These are phyloP conservation scores for Florisuga fusca DNA, from an alignment of 2,797 vertebrate genomes.

Conservation along the genomic window DNA sequence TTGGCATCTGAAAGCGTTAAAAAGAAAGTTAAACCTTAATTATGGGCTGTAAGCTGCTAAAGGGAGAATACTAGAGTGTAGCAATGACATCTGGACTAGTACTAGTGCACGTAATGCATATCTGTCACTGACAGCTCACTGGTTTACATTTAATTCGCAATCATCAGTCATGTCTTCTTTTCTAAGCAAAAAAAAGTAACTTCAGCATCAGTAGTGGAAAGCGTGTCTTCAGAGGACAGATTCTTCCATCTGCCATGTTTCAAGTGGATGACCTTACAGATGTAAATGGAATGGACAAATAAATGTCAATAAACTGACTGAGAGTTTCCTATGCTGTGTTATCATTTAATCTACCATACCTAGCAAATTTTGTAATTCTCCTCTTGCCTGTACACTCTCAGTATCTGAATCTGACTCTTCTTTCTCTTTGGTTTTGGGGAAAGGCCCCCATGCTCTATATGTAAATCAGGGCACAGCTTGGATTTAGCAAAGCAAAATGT, in stretches of 20 bases:
- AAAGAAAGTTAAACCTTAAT: conserved; percentile 67
- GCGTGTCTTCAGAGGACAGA: conserved; percentile 27
- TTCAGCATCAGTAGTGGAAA: not conserved
- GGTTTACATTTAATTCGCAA: conserved; percentile 72
- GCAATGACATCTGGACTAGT: conserved; percentile 54
- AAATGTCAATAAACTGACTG: conserved; percentile 3
- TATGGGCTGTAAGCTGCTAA: conserved; percentile 53
- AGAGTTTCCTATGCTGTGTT: conserved; percentile 22
- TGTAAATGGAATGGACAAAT: conserved; percentile 5
- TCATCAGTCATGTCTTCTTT: conserved; percentile 73
- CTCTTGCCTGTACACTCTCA: not conserved
- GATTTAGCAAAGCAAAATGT: not conserved
- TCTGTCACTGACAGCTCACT: conserved; percentile 76
- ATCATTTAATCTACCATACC: conserved; percentile 8
- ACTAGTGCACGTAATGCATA: conserved; percentile 52
- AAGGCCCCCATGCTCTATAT: not conserved
- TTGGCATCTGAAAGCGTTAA: conserved; percentile 58
- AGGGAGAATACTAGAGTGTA: conserved; percentile 47
- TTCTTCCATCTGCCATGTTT: conserved; percentile 5
- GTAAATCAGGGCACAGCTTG: not conserved
- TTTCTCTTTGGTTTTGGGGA: not conserved
- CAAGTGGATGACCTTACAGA: conserved; percentile 21
- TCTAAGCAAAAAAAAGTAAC: conserved; percentile 27
- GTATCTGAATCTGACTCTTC: not conserved
- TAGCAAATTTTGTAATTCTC: conserved; percentile 47